These are phyloP conservation scores for Allacma fusca DNA, from an alignment of 2,888 invertebrate genomes.

Conservation along the genomic window DNA sequence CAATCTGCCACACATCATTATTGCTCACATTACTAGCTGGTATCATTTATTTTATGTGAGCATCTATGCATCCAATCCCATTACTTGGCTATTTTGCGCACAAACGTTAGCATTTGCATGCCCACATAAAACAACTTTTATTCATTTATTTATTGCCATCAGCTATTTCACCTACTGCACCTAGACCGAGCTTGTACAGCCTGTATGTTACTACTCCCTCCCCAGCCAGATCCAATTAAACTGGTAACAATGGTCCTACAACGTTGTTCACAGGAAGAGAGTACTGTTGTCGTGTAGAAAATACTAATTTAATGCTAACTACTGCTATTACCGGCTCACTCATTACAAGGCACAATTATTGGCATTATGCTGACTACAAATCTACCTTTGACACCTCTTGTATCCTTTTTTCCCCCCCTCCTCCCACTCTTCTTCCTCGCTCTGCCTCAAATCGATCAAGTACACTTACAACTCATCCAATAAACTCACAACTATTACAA, in stretches of 20 bases:
- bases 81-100: conserved; percentile 18
- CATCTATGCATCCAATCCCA: conserved; percentile 17
- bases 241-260: too few species aligned
- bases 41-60: conserved; percentile 17
- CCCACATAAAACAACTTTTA: conserved; percentile 6
- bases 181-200: background rate
- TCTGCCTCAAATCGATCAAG: conserved; percentile 5
- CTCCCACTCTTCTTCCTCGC: background rate
- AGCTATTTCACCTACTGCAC: background rate
- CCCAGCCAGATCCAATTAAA: too few species aligned
- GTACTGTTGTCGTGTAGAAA: too few species aligned
- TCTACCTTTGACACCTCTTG: conserved; percentile 6
- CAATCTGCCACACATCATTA: conserved; percentile 27
- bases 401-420: too few species aligned
- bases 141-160: background rate
- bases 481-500: too few species aligned
- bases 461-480: background rate
- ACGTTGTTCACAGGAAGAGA: too few species aligned
- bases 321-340: too few species aligned
- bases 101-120: background rate
- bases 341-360: background rate
- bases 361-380: background rate
- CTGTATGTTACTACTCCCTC: background rate
- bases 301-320: background rate
- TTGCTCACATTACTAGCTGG: conserved; percentile 3